phyloP scores from a whole-genome alignment of 2,113 vertebrate species.

The Erpornis zantholeuca region DNA sequence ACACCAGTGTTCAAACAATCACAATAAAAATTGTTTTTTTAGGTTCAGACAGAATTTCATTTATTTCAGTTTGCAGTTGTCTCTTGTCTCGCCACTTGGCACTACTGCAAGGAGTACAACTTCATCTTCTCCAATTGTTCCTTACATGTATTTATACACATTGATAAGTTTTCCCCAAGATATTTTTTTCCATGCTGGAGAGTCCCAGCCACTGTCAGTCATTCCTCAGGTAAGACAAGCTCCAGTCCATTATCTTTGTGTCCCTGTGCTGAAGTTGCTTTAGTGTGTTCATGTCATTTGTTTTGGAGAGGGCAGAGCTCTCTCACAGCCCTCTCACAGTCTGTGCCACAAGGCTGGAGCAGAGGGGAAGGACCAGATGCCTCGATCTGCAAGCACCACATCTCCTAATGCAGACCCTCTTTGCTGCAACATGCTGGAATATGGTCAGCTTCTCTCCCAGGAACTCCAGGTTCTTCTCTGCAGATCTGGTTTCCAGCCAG shows the following conservation, averaged over 20 bases:
- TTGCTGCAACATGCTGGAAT: accelerated
- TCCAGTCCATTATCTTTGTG: neutral
- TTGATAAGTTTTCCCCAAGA: neutral
- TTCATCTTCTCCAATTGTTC: neutral
- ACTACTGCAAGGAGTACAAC: neutral
- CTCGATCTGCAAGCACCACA: accelerated
- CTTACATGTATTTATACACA: neutral
- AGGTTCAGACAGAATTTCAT: neutral
- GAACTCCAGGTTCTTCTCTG: neutral
- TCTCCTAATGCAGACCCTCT: neutral
- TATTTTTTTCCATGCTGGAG: neutral
- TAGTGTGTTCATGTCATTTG: neutral
- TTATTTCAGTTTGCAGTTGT: neutral
- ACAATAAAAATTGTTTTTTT: neutral
- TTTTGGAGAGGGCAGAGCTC: neutral
- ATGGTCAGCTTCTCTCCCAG: neutral
- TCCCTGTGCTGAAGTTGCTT: neutral
- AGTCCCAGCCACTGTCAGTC: neutral
- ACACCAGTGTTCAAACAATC: neutral
- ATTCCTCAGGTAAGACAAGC: accelerated
- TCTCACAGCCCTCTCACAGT: neutral
- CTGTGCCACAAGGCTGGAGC: neutral
- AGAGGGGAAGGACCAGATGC: neutral
- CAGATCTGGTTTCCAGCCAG: neutral
- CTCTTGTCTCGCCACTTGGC: neutral